Evolutionary conservation across 2,113 vertebrate species (phyloP).

Genomic region (Origma solitaria): DNA sequence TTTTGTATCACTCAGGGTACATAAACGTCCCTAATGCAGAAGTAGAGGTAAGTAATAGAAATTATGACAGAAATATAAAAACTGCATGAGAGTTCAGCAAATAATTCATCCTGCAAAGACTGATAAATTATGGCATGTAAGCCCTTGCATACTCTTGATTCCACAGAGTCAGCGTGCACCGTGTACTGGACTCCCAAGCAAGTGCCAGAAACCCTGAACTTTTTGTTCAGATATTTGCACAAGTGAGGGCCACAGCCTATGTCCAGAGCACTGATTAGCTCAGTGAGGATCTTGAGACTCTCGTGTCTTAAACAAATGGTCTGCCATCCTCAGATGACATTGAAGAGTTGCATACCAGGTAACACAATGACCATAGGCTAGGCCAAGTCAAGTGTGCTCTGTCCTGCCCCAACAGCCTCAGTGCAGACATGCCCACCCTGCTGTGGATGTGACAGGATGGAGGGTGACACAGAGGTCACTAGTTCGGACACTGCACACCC

Average conservation of each 20-base stretch:
- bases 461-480: not conserved
- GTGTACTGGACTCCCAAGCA: not conserved
- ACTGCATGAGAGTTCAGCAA: not conserved
- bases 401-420: not conserved
- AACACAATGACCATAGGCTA: not conserved
- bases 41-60: not conserved
- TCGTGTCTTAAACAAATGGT: not conserved
- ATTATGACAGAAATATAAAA: not conserved
- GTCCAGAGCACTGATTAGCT: not conserved
- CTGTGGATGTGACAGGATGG: not conserved
- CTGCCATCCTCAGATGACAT: not conserved
- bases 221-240: rapidly evolving
- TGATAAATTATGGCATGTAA: not conserved
- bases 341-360: not conserved
- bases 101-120: not conserved
- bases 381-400: rapidly evolving
- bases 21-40: not conserved
- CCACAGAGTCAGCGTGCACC: rapidly evolving
- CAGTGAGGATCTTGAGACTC: not conserved
- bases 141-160: not conserved
- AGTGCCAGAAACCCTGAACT: not conserved
- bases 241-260: not conserved
- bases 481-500: not conserved
- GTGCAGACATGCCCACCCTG: not conserved
- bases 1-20: not conserved